Conservation (phyloP, 2,113 vertebrate genomes). For the Macheiramphus alcinus region DNA sequence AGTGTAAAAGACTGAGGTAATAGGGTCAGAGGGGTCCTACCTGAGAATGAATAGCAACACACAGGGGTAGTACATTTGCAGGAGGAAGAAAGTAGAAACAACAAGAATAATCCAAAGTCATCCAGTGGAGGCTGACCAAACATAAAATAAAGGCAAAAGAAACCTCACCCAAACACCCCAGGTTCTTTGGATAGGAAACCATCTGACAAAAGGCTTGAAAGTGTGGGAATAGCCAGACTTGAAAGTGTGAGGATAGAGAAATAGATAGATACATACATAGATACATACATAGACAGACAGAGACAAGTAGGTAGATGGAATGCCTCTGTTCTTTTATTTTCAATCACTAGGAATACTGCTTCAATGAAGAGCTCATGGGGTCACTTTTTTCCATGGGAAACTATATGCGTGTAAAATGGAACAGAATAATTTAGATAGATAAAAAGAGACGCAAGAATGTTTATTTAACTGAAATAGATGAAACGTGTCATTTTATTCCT, state of each 20-base stretch:
- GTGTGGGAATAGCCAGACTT: neutral
- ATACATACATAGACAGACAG: neutral
- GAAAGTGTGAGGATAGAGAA: neutral
- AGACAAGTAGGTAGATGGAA: neutral
- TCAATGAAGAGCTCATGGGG: neutral
- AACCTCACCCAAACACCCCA: neutral
- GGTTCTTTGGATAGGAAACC: neutral
- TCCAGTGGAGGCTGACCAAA: neutral
- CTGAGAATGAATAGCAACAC: neutral
- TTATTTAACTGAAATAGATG: neutral
- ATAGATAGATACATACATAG: neutral
- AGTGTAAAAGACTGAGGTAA: neutral
- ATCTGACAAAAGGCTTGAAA: neutral
- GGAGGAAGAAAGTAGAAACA: neutral
- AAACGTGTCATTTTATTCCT: slow-evolving; percentile 12
- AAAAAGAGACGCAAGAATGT: neutral
- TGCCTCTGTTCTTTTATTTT: neutral
- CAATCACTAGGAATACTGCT: neutral
- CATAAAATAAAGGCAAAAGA: neutral
- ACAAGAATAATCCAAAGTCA: neutral
- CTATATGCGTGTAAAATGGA: neutral
- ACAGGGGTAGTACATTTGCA: neutral
- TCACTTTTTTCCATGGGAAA: neutral
- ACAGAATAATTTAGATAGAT: neutral
- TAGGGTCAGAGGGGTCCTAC: neutral